Base-by-base conservation (phyloP, 2,888 invertebrate species). In the Zhengitettix transpicula region DNA sequence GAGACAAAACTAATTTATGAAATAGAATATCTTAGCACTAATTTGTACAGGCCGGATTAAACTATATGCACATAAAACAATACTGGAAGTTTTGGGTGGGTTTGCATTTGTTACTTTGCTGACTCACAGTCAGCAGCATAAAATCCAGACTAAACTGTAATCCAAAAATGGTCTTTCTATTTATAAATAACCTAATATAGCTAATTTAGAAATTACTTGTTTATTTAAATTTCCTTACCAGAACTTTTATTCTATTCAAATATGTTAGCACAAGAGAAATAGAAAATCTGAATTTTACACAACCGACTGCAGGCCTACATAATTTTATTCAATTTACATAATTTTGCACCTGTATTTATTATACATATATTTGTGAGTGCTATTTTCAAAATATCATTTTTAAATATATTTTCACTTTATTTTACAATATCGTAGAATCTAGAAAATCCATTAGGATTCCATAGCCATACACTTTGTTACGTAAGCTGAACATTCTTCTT, bases 41-140 rank as follows among this genome's bases (percentile, higher is more conserved):
- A 62, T 63, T 63, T 63, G 63, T 63, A 63, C 63, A 63, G 61
- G 61, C 61, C 61, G 60, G 60, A 61, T 62, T 51, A 59, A 58
- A 59, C 54, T 59, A 61, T 57, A 56, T 62, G 60, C 63, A 57
- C 60, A 61, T 61, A 63, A 59, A 63, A 61, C 63, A 63, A 61
- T 63, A 61, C 61, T 62, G 61, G 58, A 63, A 60, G 57, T 28
- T 57, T 60, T 52, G 63, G 61, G 63, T 61, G 63, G 61, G 63
- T 60, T 60, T 54, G 58, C 58, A 58, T 55, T 52, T 62, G 54
- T 47, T 60, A 59, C 57, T 28, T 40, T 60, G 53, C 55, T 56
- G 56, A 52, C 42, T 41, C 58, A 55, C 61, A 61, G 61, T 61
- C 61, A 57, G 61, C 41, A 56, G 58, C 56, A 61, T 61, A 59